These are phyloP conservation scores for Poecile atricapillus DNA, from an alignment of 2,113 vertebrate genomes.

Conservation along the genomic window DNA sequence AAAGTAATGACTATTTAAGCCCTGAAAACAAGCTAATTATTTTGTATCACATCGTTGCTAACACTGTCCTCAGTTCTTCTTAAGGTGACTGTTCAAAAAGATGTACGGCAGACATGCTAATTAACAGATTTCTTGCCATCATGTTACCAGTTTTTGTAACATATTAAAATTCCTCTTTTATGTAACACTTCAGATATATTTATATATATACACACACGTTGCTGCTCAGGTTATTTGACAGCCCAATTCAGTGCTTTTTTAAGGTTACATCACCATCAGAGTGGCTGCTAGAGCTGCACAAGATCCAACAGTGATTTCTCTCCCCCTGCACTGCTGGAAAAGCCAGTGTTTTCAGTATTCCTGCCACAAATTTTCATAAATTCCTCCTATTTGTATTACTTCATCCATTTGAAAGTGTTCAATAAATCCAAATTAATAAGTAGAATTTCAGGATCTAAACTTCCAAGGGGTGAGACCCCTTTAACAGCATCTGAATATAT, in stretches of 20 bases:
- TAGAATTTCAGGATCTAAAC: neutral
- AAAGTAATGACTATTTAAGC: constrained; percentile 62
- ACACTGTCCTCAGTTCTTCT: neutral
- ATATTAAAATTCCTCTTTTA: neutral
- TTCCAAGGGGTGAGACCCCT: neutral
- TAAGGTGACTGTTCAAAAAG: constrained; percentile 6
- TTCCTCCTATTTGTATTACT: neutral
- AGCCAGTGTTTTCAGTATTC: neutral
- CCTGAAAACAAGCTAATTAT: constrained; percentile 68
- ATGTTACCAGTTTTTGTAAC: neutral
- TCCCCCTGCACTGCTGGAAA: neutral
- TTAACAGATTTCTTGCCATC: constrained; percentile 25
- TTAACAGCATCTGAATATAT: neutral
- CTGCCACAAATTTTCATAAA: neutral
- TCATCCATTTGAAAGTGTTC: neutral
- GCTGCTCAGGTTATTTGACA: neutral
- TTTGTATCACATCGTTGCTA: constrained; percentile 49
- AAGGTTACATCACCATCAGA: neutral
- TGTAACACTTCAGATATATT: neutral
- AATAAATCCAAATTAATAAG: neutral
- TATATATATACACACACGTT: neutral
- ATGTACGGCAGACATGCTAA: constrained; percentile 1
- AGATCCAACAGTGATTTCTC: neutral
- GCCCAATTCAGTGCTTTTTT: neutral
- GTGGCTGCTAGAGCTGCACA: neutral